These are phyloP conservation scores for Strongylocentrotus purpuratus DNA, from an alignment of 35 echinoderm and acorn worm genomes.

Conservation along the genomic window DNA sequence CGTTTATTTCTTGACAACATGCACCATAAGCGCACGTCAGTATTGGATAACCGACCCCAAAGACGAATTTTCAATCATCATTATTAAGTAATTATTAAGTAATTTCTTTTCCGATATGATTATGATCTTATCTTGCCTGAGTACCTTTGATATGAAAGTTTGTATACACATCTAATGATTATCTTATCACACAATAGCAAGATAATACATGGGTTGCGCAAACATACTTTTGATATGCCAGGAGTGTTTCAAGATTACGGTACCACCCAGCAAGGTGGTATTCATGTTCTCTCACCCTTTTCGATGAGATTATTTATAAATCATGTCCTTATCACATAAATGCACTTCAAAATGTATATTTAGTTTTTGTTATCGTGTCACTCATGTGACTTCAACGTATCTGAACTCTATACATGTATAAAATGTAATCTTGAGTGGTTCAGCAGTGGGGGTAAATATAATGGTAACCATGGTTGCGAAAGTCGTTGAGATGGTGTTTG, in stretches of 20 bases:
- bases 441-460: no score
- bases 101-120: neutral
- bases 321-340: neutral
- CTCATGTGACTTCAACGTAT: neutral
- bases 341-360: neutral
- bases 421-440: no score
- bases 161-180: neutral
- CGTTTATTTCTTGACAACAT: no score
- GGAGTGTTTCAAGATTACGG: neutral
- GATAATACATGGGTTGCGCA: neutral
- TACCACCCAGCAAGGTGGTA: neutral
- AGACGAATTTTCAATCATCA: no score
- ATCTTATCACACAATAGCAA: neutral
- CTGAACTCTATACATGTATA: neutral
- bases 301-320: neutral
- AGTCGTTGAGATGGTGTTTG: no score
- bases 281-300: neutral
- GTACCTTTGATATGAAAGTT: neutral
- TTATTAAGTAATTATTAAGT: no score
- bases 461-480: no score
- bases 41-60: no score
- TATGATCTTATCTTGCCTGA: neutral
- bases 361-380: neutral
- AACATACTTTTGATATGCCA: neutral
- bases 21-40: no score